Conservation (phyloP, 2,113 vertebrate genomes). For the Falcunculus frontatus region DNA sequence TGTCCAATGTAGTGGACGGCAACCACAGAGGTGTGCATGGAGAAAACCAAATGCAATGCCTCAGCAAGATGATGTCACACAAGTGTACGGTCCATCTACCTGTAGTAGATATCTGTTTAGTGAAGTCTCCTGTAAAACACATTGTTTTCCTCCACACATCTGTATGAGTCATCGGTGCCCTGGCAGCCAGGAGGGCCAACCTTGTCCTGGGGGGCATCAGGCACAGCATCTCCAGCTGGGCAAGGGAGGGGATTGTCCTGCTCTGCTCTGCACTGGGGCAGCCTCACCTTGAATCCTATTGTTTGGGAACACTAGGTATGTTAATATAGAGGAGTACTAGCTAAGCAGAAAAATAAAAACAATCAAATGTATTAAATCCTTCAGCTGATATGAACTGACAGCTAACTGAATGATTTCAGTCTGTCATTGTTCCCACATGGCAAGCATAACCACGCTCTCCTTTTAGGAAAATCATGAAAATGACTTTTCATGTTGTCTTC, state of each 20-base stretch:
- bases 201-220: background rate
- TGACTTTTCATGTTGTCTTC: background rate
- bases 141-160: background rate
- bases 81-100: background rate
- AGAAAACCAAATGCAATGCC: background rate
- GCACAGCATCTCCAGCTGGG: fast-evolving
- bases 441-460: background rate
- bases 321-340: background rate
- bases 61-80: background rate
- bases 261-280: fast-evolving
- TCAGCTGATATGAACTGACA: background rate
- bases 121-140: fast-evolving
- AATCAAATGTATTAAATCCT: background rate
- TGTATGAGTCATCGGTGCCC: background rate
- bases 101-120: background rate
- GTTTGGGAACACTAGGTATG: background rate
- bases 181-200: background rate
- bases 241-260: background rate
- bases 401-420: background rate
- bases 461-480: background rate
- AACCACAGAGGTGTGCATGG: background rate
- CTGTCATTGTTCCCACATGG: background rate
- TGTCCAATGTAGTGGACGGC: background rate
- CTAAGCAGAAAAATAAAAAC: background rate
- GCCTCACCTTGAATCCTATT: background rate